Conservation (phyloP, 2,888 invertebrate genomes). For the Tubulanus polymorphus region DNA sequence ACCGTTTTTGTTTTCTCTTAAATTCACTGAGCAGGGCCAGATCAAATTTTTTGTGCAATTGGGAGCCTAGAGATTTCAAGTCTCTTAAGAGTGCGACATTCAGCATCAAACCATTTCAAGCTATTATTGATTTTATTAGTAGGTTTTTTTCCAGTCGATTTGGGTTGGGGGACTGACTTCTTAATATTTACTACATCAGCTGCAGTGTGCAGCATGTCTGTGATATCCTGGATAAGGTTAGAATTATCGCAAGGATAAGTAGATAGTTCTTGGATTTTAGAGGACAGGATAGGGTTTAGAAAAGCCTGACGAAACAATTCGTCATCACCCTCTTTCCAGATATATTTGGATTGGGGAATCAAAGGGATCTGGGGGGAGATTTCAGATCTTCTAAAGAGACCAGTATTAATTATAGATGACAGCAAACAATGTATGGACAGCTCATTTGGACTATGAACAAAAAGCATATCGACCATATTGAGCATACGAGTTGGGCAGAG, state of each 20-base stretch:
- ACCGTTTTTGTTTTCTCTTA: neutral
- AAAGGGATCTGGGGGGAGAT: too few species aligned
- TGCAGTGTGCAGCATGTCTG: too few species aligned
- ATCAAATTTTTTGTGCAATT: neutral
- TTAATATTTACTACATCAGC: too few species aligned
- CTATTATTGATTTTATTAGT: neutral
- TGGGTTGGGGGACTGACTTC: too few species aligned
- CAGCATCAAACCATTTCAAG: neutral
- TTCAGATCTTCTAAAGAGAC: too few species aligned
- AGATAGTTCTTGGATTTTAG: too few species aligned
- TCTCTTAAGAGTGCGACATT: neutral
- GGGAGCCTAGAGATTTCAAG: neutral
- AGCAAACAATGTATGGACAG: neutral
- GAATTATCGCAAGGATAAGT: too few species aligned
- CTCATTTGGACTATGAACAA: neutral
- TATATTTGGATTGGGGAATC: neutral
- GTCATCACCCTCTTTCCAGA: neutral
- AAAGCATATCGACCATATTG: neutral
- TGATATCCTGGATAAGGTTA: too few species aligned
- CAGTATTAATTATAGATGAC: neutral
- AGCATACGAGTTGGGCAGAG: neutral
- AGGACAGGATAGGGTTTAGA: too few species aligned
- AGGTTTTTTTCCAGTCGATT: too few species aligned
- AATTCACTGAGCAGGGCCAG: neutral
- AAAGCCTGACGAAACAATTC: neutral